Evolutionary conservation across 2,113 vertebrate genomes (phyloP).

Genomic region (Fukomys damarensis): DNA sequence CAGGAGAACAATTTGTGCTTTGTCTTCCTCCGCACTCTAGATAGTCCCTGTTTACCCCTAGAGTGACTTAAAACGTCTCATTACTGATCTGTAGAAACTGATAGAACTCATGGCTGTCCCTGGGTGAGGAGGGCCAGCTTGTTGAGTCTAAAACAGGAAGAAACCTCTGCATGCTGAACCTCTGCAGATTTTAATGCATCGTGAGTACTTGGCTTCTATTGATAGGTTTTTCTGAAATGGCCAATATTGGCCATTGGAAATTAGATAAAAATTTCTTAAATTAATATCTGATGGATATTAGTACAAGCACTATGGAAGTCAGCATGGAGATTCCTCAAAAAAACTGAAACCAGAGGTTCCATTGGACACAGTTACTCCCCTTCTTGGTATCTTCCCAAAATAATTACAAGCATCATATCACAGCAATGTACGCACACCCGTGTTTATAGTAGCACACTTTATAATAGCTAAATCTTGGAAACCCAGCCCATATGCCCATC

Average conservation of each 20-base stretch:
- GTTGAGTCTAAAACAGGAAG: background rate
- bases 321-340: background rate
- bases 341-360: background rate
- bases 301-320: background rate
- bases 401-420: background rate
- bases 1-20: background rate
- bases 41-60: background rate
- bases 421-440: background rate
- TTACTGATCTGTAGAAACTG: slow-evolving; percentile 1
- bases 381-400: background rate
- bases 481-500: background rate
- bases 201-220: background rate
- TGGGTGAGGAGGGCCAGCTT: background rate
- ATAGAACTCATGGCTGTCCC: background rate
- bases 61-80: background rate
- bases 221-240: background rate
- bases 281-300: background rate
- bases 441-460: background rate
- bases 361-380: background rate
- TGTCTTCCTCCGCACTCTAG: background rate
- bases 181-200: background rate
- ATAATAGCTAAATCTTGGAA: background rate
- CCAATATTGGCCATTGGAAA: background rate
- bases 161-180: background rate
- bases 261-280: background rate